phyloP scores from a whole-genome alignment of 2,113 vertebrate species.

The Antigone vipio region DNA sequence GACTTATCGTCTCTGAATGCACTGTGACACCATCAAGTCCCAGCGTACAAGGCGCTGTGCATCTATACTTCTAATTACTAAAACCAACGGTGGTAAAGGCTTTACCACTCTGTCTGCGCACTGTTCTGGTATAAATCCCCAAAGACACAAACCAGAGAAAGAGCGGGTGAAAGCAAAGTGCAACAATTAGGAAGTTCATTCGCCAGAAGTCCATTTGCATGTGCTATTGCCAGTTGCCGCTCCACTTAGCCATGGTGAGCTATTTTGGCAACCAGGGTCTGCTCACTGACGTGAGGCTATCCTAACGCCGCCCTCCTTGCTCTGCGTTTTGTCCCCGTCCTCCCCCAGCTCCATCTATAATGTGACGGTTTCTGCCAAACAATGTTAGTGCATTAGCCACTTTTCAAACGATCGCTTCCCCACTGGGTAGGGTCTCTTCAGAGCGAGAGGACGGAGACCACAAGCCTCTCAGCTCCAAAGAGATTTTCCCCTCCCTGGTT shows the following conservation, averaged over 20 bases:
- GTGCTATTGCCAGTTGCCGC: background rate
- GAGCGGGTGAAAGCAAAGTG: background rate
- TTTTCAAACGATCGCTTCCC: conserved; percentile 4
- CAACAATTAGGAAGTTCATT: background rate
- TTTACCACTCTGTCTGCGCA: background rate
- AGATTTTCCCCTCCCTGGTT: background rate
- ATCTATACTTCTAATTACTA: background rate
- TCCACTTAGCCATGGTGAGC: background rate
- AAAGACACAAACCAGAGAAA: background rate
- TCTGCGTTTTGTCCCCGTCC: background rate
- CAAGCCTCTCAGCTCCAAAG: conserved; percentile 9
- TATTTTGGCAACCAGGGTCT: background rate
- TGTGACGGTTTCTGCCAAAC: conserved; percentile 1
- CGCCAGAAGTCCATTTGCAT: background rate
- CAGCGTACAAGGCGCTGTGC: accelerated
- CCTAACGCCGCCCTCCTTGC: background rate
- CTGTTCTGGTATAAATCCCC: background rate
- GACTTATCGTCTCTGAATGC: background rate
- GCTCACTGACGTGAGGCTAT: background rate
- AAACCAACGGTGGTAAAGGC: background rate
- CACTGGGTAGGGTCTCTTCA: background rate
- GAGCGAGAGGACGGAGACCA: background rate
- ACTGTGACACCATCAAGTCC: background rate
- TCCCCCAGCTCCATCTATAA: background rate
- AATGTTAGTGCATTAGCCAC: background rate